phyloP scores from a whole-genome alignment of 2,797 vertebrate genomes.

The Sebastes diaconus region DNA sequence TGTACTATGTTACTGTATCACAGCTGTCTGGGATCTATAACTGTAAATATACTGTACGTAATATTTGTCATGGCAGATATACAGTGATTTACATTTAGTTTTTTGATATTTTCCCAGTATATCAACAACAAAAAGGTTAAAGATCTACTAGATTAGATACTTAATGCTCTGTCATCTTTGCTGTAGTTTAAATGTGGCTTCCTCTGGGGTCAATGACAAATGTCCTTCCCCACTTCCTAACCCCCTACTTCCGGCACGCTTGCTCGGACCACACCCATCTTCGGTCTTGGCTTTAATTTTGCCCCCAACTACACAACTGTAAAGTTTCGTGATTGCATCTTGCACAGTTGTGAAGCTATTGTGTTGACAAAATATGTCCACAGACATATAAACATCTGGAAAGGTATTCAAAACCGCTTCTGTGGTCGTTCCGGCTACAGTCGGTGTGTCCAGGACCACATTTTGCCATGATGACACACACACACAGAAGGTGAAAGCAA shows the following conservation, averaged over 20 bases:
- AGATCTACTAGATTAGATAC: neutral
- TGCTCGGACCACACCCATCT: neutral
- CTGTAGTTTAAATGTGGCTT: neutral
- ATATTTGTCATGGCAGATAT: neutral
- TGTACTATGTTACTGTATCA: neutral
- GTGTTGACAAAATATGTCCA: neutral
- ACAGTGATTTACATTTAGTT: neutral
- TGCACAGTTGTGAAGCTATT: neutral
- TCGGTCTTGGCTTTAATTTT: neutral
- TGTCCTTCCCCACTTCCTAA: neutral
- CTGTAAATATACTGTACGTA: neutral
- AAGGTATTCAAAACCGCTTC: neutral
- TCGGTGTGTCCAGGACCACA: neutral
- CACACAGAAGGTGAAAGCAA: neutral
- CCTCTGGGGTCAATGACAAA: constrained; percentile 7
- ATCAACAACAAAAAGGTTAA: neutral
- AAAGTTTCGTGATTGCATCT: neutral
- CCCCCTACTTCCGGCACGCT: neutral
- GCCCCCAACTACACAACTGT: neutral
- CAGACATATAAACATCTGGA: neutral
- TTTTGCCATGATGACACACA: neutral
- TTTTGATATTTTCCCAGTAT: neutral
- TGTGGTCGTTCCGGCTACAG: neutral
- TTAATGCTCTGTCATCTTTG: neutral
- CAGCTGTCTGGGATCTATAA: neutral